Evolutionary conservation across 2,888 invertebrate species (phyloP), one percentile per base, ranked within the genome.

Genomic region (Alitta virens): DNA sequence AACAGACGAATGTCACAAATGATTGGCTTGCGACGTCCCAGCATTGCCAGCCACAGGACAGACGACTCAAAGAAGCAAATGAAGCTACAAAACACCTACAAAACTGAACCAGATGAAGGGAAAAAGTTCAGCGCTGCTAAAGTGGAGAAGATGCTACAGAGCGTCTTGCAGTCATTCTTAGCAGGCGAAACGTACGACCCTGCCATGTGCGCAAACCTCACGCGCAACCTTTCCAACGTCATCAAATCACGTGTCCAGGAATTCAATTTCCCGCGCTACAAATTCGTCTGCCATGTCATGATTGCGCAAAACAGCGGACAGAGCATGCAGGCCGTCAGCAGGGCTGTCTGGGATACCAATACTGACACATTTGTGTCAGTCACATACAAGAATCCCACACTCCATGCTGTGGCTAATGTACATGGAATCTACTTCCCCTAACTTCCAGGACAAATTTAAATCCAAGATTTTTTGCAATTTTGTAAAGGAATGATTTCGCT

Each of bases 181-280:
- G 71, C 70, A 25, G 75, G 74, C 1, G 76, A 77, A 59, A 68
- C 66, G 18, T 78, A 78, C 63, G 74, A 74, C 54, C 69, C 73
- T 14, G 69, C 69, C n/a, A 68, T 72, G 33, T 72, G 76, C 62
- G 67, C 70, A 16, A 71, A 69, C 60, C 61, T 76, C 43, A 66
- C 72, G 16, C 73, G 74, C 62, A 73, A 73, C 63, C 63, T 78
- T 40, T 70, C 75, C 0, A 76, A 77, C 24, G 71, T 75, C 26
- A 76, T 78, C 38, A 77, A 76, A 59, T 68, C 62, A 24, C 68
- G 75, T 49, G 73, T 78, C 26, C 76, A 75, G 63, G 76, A 77
- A 58, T 62, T 74, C 56, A 74, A 74, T 52, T 74, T 68, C 66
- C 65, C 68, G 2, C 67, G 78, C 33, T 78, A 78, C 68, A 78